These are phyloP conservation scores for Porites lobata DNA, from an alignment of 92 coral and sea anemone species.

Conservation along the genomic window DNA sequence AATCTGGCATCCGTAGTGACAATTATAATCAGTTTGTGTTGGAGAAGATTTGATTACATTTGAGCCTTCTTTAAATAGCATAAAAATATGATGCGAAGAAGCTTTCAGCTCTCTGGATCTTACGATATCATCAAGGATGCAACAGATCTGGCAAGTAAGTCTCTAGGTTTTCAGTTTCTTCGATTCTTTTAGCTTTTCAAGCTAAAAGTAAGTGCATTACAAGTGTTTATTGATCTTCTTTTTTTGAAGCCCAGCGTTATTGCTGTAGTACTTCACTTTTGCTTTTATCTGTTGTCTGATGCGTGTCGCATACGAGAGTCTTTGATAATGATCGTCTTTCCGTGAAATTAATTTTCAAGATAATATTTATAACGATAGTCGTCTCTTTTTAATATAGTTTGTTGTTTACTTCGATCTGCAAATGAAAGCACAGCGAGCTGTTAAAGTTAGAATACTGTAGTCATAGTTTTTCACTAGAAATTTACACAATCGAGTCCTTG, in stretches of 20 bases:
- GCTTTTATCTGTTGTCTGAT: not conserved
- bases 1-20: conserved; percentile 29
- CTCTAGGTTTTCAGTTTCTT: not conserved
- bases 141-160: conserved; percentile 86
- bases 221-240: no score
- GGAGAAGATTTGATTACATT: not conserved
- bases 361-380: conserved; percentile 25
- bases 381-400: conserved; percentile 1
- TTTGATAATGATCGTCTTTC: conserved; percentile 33
- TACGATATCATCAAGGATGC: conserved; percentile 96
- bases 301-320: not conserved
- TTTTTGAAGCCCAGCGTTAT: not conserved
- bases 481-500: not conserved
- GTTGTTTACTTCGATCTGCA: conserved; percentile 25
- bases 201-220: no score
- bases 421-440: conserved; percentile 11
- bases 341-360: conserved; percentile 33
- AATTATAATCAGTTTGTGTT: not conserved
- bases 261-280: not conserved
- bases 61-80: not conserved
- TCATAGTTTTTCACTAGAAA: not conserved
- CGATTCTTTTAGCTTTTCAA: not conserved
- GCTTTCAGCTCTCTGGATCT: conserved; percentile 99
- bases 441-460: conserved; percentile 17
- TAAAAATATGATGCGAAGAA: conserved; percentile 88